A percentile compares a stretch with the other conserved stretches of the same genome.
phyloP scores from a whole-genome alignment of 2,797 vertebrate genomes.

The Benthosema pterotum region DNA sequence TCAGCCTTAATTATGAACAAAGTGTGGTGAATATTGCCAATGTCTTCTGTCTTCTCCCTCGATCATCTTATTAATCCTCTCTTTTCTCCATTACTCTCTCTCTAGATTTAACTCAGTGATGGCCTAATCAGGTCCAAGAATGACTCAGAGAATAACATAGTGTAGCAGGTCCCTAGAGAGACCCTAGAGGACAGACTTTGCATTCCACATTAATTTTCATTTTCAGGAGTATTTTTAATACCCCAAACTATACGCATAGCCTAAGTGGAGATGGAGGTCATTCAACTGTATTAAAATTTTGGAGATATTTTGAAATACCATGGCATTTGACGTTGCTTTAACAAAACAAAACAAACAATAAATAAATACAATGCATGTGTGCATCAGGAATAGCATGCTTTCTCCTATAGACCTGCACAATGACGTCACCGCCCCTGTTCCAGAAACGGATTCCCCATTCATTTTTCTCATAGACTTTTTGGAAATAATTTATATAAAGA shows the following conservation, averaged over 20 bases:
- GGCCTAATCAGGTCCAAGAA: slow-evolving; percentile 49
- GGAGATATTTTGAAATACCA: too few relatives aligned
- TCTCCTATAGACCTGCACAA: too few relatives aligned
- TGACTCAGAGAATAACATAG: slow-evolving; percentile 33
- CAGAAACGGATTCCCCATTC: too few relatives aligned
- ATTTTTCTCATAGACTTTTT: too few relatives aligned
- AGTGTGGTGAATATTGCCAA: slow-evolving; percentile 22
- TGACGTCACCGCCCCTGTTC: too few relatives aligned
- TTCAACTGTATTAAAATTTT: not conserved
- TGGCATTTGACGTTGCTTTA: not conserved
- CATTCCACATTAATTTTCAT: slow-evolving; percentile 29
- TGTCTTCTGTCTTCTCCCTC: slow-evolving; percentile 11
- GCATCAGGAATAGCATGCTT: too few relatives aligned
- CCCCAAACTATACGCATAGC: slow-evolving; percentile 12
- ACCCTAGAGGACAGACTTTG: slow-evolving; percentile 9
- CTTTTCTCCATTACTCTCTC: not conserved
- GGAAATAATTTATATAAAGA: too few relatives aligned
- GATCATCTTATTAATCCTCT: not conserved
- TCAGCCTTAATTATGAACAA: slow-evolving; percentile 40
- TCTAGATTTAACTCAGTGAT: slow-evolving; percentile 27
- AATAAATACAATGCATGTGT: too few relatives aligned
- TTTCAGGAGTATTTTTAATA: slow-evolving; percentile 32
- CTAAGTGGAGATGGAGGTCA: slow-evolving; percentile 20
- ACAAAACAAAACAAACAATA: too few relatives aligned
- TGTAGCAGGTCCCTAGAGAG: slow-evolving; percentile 16